Percentiles rank a stretch among this genome's conserved stretches.
These are phyloP conservation scores for Carterocephalus palaemon DNA, from an alignment of 2,888 invertebrate species.

Conservation along the genomic window DNA sequence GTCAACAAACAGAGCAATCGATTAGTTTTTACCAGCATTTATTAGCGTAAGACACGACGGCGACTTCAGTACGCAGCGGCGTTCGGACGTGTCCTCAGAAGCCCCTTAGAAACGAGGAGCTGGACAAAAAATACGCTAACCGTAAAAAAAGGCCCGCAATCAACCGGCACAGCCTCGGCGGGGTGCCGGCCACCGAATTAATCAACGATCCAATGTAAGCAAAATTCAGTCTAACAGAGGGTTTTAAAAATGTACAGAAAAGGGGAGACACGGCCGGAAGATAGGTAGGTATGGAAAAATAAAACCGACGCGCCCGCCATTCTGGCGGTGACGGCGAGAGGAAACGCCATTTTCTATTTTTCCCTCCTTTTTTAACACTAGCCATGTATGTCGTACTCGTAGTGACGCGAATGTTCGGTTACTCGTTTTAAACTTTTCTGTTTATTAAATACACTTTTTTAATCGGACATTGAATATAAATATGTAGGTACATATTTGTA, in stretches of 20 bases:
- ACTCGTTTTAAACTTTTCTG: no score
- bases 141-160: constrained; percentile 53
- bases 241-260: constrained; percentile 55
- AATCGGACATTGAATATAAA: no score
- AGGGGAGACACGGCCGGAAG: constrained; percentile 57
- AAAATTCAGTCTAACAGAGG: constrained; percentile 45
- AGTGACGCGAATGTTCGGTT: no score
- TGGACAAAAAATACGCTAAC: constrained; percentile 36
- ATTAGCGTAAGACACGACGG: constrained; percentile 13
- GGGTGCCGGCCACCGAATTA: constrained; percentile 69
- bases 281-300: constrained; percentile 58
- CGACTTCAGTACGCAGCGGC: constrained; percentile 7
- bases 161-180: constrained; percentile 63
- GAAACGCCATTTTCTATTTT: constrained; percentile 67
- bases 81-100: constrained; percentile 10
- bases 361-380: constrained; percentile 46
- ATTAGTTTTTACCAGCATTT: constrained; percentile 10
- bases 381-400: constrained; percentile 26
- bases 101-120: constrained; percentile 29
- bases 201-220: constrained; percentile 68
- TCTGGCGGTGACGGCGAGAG: constrained; percentile 71
- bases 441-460: no score
- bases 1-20: no score
- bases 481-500: no score
- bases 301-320: constrained; percentile 62